Conservation (phyloP, 2,888 invertebrate species). For the Lithophane socia region DNA sequence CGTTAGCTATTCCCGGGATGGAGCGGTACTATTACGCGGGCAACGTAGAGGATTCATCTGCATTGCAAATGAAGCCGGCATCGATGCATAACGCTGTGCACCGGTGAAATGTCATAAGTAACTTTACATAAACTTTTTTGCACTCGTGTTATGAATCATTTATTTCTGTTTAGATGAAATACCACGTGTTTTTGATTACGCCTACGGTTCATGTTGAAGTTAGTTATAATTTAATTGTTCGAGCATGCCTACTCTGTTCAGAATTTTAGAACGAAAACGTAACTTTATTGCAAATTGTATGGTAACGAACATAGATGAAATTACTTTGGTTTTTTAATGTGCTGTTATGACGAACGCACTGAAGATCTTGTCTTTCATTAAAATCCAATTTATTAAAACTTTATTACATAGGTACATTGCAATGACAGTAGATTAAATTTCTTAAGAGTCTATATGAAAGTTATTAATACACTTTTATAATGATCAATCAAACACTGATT, state of each 20-base stretch:
- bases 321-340: not conserved
- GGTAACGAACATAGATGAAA: not conserved
- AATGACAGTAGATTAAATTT: constrained; percentile 12
- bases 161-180: constrained; percentile 1
- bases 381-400: constrained; percentile 19
- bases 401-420: not conserved
- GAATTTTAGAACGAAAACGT: not conserved
- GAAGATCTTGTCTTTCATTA: not conserved
- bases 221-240: constrained; percentile 5
- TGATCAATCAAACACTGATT: constrained; percentile 35
- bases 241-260: not conserved
- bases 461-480: constrained; percentile 37
- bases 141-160: constrained; percentile 19
- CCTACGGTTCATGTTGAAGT: not conserved
- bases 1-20: constrained; percentile 55
- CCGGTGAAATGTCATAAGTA: constrained; percentile 50
- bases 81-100: constrained; percentile 39
- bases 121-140: constrained; percentile 28
- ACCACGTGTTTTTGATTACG: not conserved
- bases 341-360: too few species aligned
- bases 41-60: constrained; percentile 67
- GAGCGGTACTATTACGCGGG: constrained; percentile 29
- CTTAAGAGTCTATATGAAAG: constrained; percentile 2
- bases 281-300: not conserved
- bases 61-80: constrained; percentile 73